Percentiles rank a stretch among this genome's conserved stretches.
Conservation (phyloP, 1,140 invertebrate species). For the Drosophila baimaii region DNA sequence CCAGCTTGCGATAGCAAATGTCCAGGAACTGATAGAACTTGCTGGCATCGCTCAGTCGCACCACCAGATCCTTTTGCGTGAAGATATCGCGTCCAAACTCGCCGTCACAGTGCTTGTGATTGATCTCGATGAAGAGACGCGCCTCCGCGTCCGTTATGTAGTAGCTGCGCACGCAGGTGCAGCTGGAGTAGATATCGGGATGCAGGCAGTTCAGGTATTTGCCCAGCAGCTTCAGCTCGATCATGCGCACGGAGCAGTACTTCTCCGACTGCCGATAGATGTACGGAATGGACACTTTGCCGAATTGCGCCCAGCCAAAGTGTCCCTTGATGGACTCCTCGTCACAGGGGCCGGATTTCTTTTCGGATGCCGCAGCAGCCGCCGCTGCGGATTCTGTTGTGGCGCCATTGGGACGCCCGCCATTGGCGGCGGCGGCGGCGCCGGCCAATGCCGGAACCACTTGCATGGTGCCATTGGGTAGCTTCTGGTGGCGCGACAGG, state of each 20-base stretch:
- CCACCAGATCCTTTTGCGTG: constrained; percentile 94
- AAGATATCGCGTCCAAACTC: constrained; percentile 96
- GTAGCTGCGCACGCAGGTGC: constrained; percentile 95
- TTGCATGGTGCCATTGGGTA: constrained; percentile 80
- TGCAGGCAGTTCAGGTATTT: constrained; percentile 93
- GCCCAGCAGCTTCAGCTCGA: constrained; percentile 94
- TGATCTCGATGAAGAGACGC: constrained; percentile 96
- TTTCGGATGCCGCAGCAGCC: constrained; percentile 9
- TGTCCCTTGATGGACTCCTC: constrained; percentile 92
- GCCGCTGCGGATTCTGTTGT: constrained; percentile 21
- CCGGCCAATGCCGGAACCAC: constrained; percentile 59
- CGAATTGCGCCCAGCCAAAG: constrained; percentile 95
- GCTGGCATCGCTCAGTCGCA: constrained; percentile 92
- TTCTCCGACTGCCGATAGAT: constrained; percentile 93
- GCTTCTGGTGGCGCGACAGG: constrained; percentile 85
- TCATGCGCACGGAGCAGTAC: constrained; percentile 95
- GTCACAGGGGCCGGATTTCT: constrained; percentile 85
- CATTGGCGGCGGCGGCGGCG: constrained; percentile 36
- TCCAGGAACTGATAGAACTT: constrained; percentile 96
- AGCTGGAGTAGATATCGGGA: constrained; percentile 92
- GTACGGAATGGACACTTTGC: constrained; percentile 93
- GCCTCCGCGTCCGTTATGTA: constrained; percentile 96
- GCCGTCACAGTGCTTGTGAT: constrained; percentile 94
- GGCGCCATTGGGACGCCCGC: constrained; percentile 48
- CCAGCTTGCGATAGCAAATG: constrained; percentile 93